phyloP scores from a whole-genome alignment of 2,888 invertebrate species.

The Tillus elongatus region DNA sequence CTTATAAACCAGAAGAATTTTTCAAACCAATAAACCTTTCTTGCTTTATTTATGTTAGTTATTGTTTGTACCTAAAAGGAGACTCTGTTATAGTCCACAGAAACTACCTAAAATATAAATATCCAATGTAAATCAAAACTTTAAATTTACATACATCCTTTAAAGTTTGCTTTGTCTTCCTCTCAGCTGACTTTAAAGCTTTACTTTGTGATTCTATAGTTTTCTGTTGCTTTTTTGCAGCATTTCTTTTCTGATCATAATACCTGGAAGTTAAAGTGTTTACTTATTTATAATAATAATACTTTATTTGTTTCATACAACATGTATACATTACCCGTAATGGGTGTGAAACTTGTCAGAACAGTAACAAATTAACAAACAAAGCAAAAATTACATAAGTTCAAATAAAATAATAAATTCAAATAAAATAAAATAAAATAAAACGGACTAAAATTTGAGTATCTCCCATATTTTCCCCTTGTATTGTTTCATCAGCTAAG shows the following conservation, averaged over 20 bases:
- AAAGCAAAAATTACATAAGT: too few species aligned
- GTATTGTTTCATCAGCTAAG: too few species aligned
- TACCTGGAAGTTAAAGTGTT: conserved; percentile 52
- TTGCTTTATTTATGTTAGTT: conserved; percentile 84
- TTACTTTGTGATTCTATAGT: conserved; percentile 88
- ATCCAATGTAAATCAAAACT: conserved; percentile 6
- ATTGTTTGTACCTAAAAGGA: conserved; percentile 54
- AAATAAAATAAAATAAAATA: too few species aligned
- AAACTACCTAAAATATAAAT: conserved; percentile 7
- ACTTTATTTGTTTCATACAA: too few species aligned
- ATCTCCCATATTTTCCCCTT: too few species aligned
- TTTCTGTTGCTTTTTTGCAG: conserved; percentile 91
- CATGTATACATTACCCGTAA: too few species aligned
- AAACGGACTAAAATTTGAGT: too few species aligned
- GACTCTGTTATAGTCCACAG: background rate
- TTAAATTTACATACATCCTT: conserved; percentile 76
- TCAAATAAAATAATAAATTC: too few species aligned
- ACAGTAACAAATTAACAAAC: too few species aligned
- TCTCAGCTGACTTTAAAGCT: conserved; percentile 92
- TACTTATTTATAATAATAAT: too few species aligned
- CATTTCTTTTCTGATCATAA: conserved; percentile 82
- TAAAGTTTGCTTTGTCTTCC: conserved; percentile 84
- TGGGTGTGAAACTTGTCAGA: too few species aligned
- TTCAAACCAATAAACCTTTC: conserved; percentile 98
- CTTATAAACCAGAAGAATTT: conserved; percentile 99